These are phyloP conservation scores for Epizoanthus fatuus DNA, from an alignment of 92 coral and sea anemone genomes.

Conservation along the genomic window DNA sequence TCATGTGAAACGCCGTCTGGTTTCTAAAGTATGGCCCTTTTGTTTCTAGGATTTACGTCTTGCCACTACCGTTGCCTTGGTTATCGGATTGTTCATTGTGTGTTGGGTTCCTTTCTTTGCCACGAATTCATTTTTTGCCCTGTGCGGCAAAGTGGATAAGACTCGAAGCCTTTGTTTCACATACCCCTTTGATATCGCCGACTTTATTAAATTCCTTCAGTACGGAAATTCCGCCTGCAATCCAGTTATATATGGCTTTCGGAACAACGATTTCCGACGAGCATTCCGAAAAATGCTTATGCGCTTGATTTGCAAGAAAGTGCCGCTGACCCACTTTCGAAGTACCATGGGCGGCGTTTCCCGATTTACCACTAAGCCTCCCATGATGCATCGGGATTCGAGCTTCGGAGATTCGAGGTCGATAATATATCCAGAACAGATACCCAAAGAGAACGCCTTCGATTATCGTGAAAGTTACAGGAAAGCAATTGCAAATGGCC, in stretches of 20 bases:
- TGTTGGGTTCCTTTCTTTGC: conserved; percentile 89
- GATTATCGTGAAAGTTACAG: conserved; percentile 87
- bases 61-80: conserved; percentile 91
- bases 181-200: conserved; percentile 40
- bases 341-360: conserved; percentile 75
- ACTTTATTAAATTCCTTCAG: conserved; percentile 78
- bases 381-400: conserved; percentile 76
- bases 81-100: conserved; percentile 80
- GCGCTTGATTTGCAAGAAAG: conserved; percentile 77
- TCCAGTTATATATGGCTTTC: conserved; percentile 85
- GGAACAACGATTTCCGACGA: conserved; percentile 82
- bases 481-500: conserved; percentile 82
- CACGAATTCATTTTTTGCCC: conserved; percentile 66
- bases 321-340: conserved; percentile 62
- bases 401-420: conserved; percentile 90
- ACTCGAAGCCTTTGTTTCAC: conserved; percentile 8
- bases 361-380: conserved; percentile 52
- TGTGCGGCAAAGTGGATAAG: conserved; percentile 36
- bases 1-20: no score
- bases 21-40: background rate
- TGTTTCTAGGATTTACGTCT: conserved; percentile 82
- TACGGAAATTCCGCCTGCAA: conserved; percentile 89
- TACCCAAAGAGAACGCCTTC: conserved; percentile 72
- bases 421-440: conserved; percentile 69
- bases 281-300: conserved; percentile 83